phyloP scores from a whole-genome alignment of 2,113 vertebrate genomes.

The Camelus bactrianus region DNA sequence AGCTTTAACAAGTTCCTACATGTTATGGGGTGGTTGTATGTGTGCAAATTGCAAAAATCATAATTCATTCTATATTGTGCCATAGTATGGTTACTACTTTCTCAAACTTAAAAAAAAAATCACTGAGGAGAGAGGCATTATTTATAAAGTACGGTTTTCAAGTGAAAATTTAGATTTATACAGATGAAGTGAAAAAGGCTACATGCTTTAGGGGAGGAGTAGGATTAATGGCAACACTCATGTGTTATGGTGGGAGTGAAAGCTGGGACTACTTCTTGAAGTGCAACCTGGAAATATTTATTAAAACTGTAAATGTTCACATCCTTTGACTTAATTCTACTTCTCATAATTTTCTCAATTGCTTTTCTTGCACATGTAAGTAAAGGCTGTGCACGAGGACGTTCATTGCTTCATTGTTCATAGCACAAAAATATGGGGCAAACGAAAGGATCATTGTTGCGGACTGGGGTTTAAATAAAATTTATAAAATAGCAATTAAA shows the following conservation, averaged over 20 bases:
- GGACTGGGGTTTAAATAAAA: background rate
- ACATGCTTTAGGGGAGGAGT: accelerated
- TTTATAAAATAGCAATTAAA: background rate
- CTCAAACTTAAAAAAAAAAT: background rate
- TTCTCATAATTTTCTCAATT: background rate
- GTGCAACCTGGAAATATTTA: background rate
- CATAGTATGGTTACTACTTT: background rate
- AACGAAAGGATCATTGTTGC: background rate
- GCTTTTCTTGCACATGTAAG: background rate
- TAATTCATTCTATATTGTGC: background rate
- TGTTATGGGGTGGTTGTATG: background rate
- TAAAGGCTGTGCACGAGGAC: background rate
- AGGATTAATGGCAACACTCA: accelerated
- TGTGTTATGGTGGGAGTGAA: accelerated
- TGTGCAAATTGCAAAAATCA: background rate
- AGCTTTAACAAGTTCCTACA: background rate
- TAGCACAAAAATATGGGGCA: background rate
- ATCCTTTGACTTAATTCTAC: background rate
- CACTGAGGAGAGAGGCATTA: background rate
- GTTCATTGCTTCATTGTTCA: background rate
- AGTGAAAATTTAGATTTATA: background rate
- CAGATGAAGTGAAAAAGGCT: background rate
- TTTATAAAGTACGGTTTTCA: background rate
- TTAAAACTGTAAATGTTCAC: background rate
- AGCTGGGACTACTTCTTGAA: background rate